Evolutionary conservation across 2,797 vertebrate species (phyloP).

Genomic region (Rhabdophis nuchalis): DNA sequence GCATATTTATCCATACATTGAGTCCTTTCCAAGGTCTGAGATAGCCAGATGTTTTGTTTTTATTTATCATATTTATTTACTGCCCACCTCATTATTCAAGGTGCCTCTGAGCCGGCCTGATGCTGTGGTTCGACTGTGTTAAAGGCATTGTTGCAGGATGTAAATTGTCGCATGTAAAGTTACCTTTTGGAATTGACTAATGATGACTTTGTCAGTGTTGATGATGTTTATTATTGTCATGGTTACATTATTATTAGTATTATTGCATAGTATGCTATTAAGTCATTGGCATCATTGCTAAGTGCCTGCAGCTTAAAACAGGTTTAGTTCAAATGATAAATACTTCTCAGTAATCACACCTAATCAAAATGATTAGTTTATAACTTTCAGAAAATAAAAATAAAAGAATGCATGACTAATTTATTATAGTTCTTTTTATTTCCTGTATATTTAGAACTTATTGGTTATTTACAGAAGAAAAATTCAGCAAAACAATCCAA

Average conservation of each 20-base stretch:
- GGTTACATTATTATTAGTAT: not conserved
- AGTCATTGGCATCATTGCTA: not conserved
- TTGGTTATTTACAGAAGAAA: not conserved
- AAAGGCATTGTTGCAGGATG: not conserved
- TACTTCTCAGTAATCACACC: not conserved
- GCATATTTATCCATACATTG: not conserved
- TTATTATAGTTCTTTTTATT: not conserved
- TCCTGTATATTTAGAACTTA: not conserved
- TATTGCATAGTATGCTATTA: not conserved
- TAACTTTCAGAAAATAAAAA: not conserved
- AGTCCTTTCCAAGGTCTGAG: not conserved
- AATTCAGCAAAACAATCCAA: not conserved
- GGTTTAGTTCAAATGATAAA: not conserved
- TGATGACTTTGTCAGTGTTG: not conserved
- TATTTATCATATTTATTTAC: not conserved
- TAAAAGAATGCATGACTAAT: not conserved
- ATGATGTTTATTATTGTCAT: not conserved
- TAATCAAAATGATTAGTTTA: not conserved
- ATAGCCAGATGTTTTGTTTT: not conserved
- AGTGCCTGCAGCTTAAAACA: not conserved
- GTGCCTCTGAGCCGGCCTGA: not conserved
- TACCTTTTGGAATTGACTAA: not conserved
- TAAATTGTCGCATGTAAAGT: not conserved
- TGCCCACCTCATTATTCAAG: not conserved
- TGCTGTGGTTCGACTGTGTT: not conserved